phyloP scores from a whole-genome alignment of 2,113 vertebrate species.

The Peromyscus polionotus region DNA sequence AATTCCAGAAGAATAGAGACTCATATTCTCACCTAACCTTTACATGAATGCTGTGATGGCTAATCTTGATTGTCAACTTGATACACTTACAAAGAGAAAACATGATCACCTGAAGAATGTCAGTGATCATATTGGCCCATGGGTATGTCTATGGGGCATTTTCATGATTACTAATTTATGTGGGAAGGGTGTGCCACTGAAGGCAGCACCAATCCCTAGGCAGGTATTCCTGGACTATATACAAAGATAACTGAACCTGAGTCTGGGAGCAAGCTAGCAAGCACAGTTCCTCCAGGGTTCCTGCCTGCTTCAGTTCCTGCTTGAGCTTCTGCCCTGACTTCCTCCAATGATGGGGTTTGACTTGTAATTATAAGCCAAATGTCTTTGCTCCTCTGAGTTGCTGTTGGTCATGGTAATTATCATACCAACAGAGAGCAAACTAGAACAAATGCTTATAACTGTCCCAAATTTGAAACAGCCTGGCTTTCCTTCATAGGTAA shows the following conservation, averaged over 20 bases:
- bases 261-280: no score
- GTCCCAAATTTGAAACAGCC: background rate
- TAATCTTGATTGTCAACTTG: no score
- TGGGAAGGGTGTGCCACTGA: background rate
- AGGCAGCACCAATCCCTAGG: background rate
- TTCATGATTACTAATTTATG: background rate
- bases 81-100: background rate
- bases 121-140: no score
- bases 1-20: background rate
- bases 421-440: background rate
- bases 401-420: background rate
- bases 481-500: background rate
- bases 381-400: background rate
- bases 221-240: background rate
- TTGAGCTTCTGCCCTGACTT: background rate
- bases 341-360: background rate
- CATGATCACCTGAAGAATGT: background rate
- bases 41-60: background rate
- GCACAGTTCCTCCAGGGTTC: background rate
- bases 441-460: background rate
- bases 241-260: no score
- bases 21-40: background rate
- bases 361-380: background rate
- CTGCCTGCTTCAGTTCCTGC: background rate
- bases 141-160: background rate